Evolutionary conservation across 2,113 vertebrate genomes (phyloP), one percentile per base, ranked within the genome.

Genomic region (Actenoides hombroni): DNA sequence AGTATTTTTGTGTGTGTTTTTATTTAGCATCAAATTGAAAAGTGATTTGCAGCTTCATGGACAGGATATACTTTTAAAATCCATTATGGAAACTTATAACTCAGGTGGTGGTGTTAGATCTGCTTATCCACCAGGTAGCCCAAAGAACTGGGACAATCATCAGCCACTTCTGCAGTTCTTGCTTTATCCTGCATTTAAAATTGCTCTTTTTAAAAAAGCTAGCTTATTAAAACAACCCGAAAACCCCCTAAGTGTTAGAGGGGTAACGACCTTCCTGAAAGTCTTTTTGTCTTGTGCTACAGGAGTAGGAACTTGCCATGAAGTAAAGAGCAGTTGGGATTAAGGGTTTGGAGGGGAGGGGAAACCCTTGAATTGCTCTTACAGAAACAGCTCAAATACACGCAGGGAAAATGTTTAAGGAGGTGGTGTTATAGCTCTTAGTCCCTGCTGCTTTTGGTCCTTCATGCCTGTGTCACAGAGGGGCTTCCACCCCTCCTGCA

Each of bases 1-100:
- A 53, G 33, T 46, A 64, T 79, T 91, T 83, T 61, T 63, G 23
- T 75, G n/a, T 37, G n/a, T 95, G 26, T 67, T 90, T 90, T 88
- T 92, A 91, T 79, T 79, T 93, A 84, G 65, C 70, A 83, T 76
- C 63, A 82, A 82, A 87, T 71, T 68, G 70, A 39, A 84, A 64
- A 71, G 56, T 73, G 18, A 79, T 80, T 82, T 88, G 88, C 69
- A 90, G 70, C 49, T 94, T 83, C 26, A 39, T 40, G 48, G 61
- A 40, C 53, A 88, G 82, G 46, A 65, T 76, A 53, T 21, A 65
- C 29, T 80, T 85, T 46, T 68, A 83, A 91, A 88, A 88, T 93
- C 39, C 33, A 14, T 92, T 76, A 85, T 61, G 40, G 49, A 76
- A 95, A 76, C 48, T 64, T 86, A 2, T 11, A 95, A 88, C 57